Percentiles rank a stretch among this genome's conserved stretches.
Evolutionary conservation across 2,113 vertebrate species (phyloP).

Genomic region (Vidua chalybeata): DNA sequence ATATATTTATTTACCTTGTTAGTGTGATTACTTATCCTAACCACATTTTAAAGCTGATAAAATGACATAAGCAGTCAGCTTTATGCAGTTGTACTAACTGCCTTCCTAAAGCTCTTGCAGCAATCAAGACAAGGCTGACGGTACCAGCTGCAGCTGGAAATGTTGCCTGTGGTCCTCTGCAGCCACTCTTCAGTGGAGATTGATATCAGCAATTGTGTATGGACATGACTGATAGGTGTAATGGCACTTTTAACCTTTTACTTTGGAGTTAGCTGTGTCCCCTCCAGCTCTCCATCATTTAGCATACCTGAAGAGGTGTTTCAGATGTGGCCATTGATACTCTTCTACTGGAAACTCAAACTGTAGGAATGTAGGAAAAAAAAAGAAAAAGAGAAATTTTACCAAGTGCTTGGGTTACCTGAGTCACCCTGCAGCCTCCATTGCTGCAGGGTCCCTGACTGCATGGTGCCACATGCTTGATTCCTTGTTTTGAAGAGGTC

Average conservation of each 20-base stretch:
- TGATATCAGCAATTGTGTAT: neutral
- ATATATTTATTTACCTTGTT: neutral
- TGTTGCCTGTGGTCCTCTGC: neutral
- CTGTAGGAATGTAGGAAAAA: neutral
- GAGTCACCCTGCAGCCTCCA: neutral
- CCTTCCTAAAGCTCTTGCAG: neutral
- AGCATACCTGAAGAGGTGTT: neutral
- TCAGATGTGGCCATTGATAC: neutral
- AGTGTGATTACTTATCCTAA: neutral
- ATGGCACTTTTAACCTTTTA: neutral
- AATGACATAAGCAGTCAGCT: neutral
- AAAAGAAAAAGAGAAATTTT: neutral
- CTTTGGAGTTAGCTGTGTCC: neutral
- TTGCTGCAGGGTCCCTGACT: neutral
- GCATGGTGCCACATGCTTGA: neutral
- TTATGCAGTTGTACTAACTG: neutral
- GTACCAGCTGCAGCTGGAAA: neutral
- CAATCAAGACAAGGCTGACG: rapidly evolving
- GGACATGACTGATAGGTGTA: neutral
- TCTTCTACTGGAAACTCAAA: neutral
- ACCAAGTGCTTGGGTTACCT: neutral
- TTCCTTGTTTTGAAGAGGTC: neutral
- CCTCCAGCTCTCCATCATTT: neutral
- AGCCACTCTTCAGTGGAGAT: neutral
- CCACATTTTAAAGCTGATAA: neutral